Conservation (phyloP, 2,888 invertebrate genomes). For the Synanthedon tipuliformis region DNA sequence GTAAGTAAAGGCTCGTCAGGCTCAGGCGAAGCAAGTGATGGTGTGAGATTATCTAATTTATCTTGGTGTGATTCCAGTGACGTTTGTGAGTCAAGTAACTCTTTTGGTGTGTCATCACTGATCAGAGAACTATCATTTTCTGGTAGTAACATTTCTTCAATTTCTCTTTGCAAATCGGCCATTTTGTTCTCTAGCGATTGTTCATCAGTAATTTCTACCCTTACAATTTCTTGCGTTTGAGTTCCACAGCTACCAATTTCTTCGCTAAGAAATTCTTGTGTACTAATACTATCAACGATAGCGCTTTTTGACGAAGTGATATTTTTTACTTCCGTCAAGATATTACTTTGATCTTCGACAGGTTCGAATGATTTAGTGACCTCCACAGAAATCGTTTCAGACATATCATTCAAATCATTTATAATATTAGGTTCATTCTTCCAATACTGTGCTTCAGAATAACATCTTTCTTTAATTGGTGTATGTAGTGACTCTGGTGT, state of each 20-base stretch:
- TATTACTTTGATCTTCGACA: constrained; percentile 2
- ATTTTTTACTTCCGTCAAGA: constrained; percentile 2
- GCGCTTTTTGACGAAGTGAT: background rate
- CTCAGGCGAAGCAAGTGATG: constrained; percentile 45
- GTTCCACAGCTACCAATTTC: constrained; percentile 16
- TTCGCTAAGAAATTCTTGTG: constrained; percentile 15
- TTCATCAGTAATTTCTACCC: constrained; percentile 39
- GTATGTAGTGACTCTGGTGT: constrained; percentile 54
- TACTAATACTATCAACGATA: constrained; percentile 3
- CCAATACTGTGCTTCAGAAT: constrained; percentile 60
- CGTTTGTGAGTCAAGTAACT: constrained; percentile 32
- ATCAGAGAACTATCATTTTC: constrained; percentile 52
- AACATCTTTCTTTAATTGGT: constrained; percentile 53
- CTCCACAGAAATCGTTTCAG: constrained; percentile 37
- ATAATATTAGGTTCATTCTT: constrained; percentile 40
- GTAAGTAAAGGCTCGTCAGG: constrained; percentile 21
- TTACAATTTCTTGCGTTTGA: constrained; percentile 8
- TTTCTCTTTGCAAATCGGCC: constrained; percentile 62
- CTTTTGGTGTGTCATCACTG: constrained; percentile 46
- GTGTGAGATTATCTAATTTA: constrained; percentile 40
- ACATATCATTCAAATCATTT: constrained; percentile 22
- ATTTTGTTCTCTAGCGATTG: constrained; percentile 58
- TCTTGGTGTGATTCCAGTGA: constrained; percentile 42
- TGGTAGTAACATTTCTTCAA: constrained; percentile 58
- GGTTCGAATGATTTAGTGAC: constrained; percentile 11